Conservation (phyloP, 2,113 vertebrate species). For the Paedocypris sp. region DNA sequence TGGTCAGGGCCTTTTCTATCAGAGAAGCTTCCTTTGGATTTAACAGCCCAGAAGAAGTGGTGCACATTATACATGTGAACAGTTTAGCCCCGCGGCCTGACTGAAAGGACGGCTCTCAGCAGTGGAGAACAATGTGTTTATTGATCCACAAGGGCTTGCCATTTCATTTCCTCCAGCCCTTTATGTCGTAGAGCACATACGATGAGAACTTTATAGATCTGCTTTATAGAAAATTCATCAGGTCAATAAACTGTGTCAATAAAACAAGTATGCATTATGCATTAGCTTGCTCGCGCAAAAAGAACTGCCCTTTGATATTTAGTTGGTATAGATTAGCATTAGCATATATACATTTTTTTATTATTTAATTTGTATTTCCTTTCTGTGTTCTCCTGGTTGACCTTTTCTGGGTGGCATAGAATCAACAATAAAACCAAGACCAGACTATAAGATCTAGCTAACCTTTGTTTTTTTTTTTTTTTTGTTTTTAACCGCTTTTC, state of each 20-base stretch:
- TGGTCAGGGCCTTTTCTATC: constrained; percentile 46
- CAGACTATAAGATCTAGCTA: too few relatives aligned
- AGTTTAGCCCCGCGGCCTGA: constrained; percentile 40
- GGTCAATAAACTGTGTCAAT: constrained; percentile 50
- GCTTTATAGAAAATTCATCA: constrained; percentile 40
- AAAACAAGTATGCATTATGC: constrained; percentile 31
- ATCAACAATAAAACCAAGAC: constrained; percentile 8
- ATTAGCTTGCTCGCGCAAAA: background rate
- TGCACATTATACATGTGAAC: constrained; percentile 53
- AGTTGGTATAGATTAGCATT: background rate
- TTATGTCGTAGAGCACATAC: constrained; percentile 42
- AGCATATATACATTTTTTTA: background rate
- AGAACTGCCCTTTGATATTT: background rate
- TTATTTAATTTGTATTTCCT: background rate
- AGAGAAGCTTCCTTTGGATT: constrained; percentile 30
- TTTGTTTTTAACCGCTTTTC: too few relatives aligned
- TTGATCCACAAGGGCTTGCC: constrained; percentile 52
- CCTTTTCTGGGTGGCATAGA: background rate
- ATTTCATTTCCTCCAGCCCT: constrained; percentile 53
- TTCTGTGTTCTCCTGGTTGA: background rate
- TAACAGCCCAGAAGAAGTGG: constrained; percentile 45
- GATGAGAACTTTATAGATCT: constrained; percentile 48
- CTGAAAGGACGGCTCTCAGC: constrained; percentile 44
- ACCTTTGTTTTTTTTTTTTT: too few relatives aligned
- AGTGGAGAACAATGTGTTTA: constrained; percentile 57